A percentile compares a stretch with the other conserved stretches of the same genome.
These are phyloP conservation scores for Augochlora pura DNA, from an alignment of 1,140 invertebrate genomes.

Conservation along the genomic window DNA sequence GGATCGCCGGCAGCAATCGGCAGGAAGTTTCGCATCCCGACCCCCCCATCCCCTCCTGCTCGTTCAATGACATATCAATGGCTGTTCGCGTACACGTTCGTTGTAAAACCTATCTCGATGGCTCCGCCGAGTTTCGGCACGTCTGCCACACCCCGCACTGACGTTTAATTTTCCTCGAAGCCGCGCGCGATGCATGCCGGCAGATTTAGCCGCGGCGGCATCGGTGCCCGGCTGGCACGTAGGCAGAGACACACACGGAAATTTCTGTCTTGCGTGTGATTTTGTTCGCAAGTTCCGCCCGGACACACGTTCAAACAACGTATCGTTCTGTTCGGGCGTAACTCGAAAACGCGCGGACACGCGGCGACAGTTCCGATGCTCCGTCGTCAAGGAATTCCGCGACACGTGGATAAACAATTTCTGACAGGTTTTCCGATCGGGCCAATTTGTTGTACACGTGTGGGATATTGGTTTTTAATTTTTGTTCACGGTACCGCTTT, in stretches of 20 bases:
- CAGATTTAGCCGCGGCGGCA: conserved; percentile 19
- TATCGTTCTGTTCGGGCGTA: neutral
- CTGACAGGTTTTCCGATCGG: neutral
- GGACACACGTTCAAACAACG: neutral
- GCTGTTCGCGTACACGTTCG: neutral
- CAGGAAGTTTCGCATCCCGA: conserved; percentile 1
- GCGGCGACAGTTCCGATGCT: neutral
- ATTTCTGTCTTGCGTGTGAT: conserved; percentile 28
- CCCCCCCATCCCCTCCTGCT: neutral
- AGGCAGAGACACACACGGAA: conserved; percentile 4
- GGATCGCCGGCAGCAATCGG: neutral
- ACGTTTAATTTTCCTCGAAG: conserved; percentile 49
- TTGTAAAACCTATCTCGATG: conserved; percentile 20
- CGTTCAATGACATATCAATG: conserved; percentile 31
- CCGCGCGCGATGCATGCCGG: neutral
- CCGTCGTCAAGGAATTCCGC: neutral
- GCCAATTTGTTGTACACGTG: too few species aligned
- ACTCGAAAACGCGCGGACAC: neutral
- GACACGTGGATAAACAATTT: neutral
- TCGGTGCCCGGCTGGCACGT: neutral
- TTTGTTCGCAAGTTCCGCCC: conserved; percentile 5
- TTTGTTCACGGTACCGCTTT: too few species aligned
- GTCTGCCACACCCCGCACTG: conserved; percentile 16
- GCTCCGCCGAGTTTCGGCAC: conserved; percentile 24
- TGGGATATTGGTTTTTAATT: too few species aligned